These are phyloP conservation scores for Galago senegalensis DNA, from an alignment of 2,797 vertebrate genomes.

Conservation along the genomic window DNA sequence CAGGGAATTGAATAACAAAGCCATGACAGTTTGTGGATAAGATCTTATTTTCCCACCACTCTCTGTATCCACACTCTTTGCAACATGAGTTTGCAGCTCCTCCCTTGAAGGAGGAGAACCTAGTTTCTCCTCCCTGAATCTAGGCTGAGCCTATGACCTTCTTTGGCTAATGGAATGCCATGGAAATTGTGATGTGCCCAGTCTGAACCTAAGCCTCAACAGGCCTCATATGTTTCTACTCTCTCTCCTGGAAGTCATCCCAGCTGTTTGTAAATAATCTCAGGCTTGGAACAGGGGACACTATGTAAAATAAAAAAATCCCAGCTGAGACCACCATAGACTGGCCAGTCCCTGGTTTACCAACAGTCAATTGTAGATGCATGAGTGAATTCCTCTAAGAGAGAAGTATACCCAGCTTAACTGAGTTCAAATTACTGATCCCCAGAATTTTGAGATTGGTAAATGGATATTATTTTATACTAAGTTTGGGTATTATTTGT, in stretches of 20 bases:
- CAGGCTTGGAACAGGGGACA: neutral
- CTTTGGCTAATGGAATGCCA: neutral
- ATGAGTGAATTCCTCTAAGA: neutral
- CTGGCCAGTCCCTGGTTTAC: neutral
- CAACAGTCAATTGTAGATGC: neutral
- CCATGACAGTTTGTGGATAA: neutral
- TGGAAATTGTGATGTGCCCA: neutral
- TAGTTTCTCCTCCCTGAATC: neutral
- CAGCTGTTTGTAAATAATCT: neutral
- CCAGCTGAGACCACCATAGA: neutral
- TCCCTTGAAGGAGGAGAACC: neutral
- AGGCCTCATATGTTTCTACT: neutral
- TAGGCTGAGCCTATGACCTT: neutral
- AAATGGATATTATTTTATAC: neutral
- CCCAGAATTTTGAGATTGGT: conserved; percentile 50
- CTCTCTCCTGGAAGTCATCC: neutral
- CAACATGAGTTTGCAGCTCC: neutral
- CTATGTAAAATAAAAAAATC: neutral
- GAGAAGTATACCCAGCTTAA: neutral
- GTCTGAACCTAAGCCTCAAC: neutral
- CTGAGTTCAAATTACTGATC: neutral
- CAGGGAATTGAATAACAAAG: neutral
- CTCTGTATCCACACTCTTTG: neutral
- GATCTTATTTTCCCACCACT: neutral
- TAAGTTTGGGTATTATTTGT: neutral